Evolutionary conservation across 2,113 vertebrate genomes (phyloP).

Genomic region (Phylloscopus trochilus): DNA sequence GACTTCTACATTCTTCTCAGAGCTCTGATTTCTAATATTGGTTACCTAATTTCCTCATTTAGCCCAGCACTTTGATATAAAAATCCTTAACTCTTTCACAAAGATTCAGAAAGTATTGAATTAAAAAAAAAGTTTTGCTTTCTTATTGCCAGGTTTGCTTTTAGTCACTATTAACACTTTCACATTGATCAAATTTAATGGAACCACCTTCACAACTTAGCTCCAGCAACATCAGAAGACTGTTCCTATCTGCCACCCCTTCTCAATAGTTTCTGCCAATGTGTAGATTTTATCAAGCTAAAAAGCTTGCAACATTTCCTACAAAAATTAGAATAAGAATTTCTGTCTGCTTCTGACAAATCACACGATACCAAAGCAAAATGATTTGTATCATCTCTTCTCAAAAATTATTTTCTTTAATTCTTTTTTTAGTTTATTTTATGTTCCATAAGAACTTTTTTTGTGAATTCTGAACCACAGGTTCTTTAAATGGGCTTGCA

Average conservation of each 20-base stretch:
- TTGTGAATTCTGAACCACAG: conserved; percentile 29
- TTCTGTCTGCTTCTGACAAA: conserved; percentile 1
- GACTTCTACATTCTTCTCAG: background rate
- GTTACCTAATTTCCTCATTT: background rate
- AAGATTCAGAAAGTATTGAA: background rate
- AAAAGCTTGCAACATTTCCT: background rate
- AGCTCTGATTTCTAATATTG: background rate
- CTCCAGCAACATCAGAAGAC: background rate
- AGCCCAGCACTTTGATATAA: background rate
- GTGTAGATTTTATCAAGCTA: background rate
- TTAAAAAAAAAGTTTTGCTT: background rate
- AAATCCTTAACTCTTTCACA: background rate
- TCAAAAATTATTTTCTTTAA: background rate
- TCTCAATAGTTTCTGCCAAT: background rate
- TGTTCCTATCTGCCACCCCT: background rate
- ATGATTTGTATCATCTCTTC: background rate
- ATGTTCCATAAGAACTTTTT: conserved; percentile 15
- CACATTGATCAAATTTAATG: background rate
- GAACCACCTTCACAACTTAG: background rate
- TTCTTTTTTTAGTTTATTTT: background rate
- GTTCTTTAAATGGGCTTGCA: conserved; percentile 54
- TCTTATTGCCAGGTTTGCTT: background rate
- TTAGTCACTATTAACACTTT: background rate
- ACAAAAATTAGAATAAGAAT: background rate
- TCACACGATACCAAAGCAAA: background rate